These are phyloP conservation scores for Condylura cristata DNA, from an alignment of 2,113 vertebrate genomes.

Conservation along the genomic window DNA sequence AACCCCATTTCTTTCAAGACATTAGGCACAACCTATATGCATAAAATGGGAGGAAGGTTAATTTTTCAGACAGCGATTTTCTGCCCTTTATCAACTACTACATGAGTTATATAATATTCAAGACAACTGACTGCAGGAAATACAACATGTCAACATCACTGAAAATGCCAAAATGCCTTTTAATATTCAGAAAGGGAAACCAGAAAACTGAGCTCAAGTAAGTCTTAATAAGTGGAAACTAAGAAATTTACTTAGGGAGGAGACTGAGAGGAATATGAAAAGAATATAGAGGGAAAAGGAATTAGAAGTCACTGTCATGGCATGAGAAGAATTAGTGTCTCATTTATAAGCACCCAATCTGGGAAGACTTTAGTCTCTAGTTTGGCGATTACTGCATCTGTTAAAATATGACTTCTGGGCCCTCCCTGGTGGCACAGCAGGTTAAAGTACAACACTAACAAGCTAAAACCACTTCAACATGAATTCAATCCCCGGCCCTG, in stretches of 20 bases:
- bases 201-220: conserved; percentile 8
- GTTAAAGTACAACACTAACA: too few relatives aligned
- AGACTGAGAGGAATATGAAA: not conserved
- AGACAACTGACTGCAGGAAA: not conserved
- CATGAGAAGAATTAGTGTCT: not conserved
- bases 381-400: not conserved
- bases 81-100: not conserved
- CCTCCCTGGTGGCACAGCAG: too few relatives aligned
- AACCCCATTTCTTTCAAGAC: conserved; percentile 2
- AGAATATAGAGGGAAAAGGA: not conserved
- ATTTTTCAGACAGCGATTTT: conserved; percentile 32
- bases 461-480: too few relatives aligned
- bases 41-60: not conserved
- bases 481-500: too few relatives aligned
- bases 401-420: conserved; percentile 26
- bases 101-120: not conserved
- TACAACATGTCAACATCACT: not conserved
- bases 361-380: conserved; percentile 1
- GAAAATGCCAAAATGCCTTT: conserved; percentile 6
- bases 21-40: not conserved
- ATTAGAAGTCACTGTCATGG: not conserved
- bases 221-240: not conserved
- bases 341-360: not conserved
- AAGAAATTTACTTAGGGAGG: not conserved
- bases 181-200: not conserved